Base-by-base conservation (phyloP, 2,888 invertebrate species). In the Nomada fabriciana region DNA sequence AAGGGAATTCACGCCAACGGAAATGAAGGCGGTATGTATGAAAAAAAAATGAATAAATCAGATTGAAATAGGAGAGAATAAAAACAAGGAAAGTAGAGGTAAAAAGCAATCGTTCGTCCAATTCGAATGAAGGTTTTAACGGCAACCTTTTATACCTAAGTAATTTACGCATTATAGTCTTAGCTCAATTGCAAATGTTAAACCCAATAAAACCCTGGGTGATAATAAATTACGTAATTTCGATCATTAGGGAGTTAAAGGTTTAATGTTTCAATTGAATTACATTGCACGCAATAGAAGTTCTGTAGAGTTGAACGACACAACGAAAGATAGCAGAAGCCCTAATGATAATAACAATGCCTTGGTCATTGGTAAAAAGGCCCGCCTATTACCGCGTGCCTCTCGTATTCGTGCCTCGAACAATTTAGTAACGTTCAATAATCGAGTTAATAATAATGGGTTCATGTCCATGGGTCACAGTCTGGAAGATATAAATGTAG, bases 1-100 rank as follows among this genome's bases (percentile, higher is more conserved):
- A 88, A 96, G 98, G 91, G 97, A 97, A 91, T 98, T 97, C 94
- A 95, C 95, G 64, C 96, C 96, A 43, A 96, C 96, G 76, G 96
- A 97, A 94, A 94, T 97, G 94, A 96, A 96, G 93, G 97, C 97
- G 94, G 97, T 97, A 91, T 95, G 95, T 81, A 80, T 52, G n/a
- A 20, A 3, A 2, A 10, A 9, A 7, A 61, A 36, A 59, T 15
- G 47, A 50, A 53, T 29, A 13, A 23, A 36, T 0, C 1, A 25
- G 20, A 42, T 7, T 2, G 2, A 5, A 18, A 2, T n/a, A n/a
- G 20, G 5, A n/a, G 0, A 36, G 36, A 10, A 20, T 11, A 20
- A 18, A 18, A 5, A 2, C 29, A 29, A 7, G 29, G 7, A 29
- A 29, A 29, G 29, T 29, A 0, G 29, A 29, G 7, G 7, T 36